These are phyloP conservation scores for Hylomyscus alleni DNA, from an alignment of 2,797 vertebrate genomes.

Conservation along the genomic window DNA sequence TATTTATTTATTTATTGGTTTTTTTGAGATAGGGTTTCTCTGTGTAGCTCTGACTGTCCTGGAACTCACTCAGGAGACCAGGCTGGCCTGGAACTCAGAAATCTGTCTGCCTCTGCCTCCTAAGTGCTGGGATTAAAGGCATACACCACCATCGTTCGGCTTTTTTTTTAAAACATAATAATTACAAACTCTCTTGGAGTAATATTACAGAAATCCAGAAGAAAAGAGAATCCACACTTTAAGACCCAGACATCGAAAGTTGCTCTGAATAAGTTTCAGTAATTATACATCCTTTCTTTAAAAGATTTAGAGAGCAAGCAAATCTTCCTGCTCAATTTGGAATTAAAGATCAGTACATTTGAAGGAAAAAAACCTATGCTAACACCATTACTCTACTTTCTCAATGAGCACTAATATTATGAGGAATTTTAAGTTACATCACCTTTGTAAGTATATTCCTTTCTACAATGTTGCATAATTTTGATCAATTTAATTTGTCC, in stretches of 20 bases:
- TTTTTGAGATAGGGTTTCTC: too few species aligned
- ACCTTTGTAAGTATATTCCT: not conserved
- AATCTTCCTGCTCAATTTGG: not conserved
- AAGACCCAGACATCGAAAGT: constrained; percentile 26
- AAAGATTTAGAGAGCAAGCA: constrained; percentile 5
- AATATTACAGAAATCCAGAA: not conserved
- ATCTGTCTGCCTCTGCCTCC: too few species aligned
- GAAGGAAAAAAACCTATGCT: not conserved
- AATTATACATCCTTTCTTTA: constrained; percentile 25
- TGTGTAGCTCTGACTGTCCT: too few species aligned
- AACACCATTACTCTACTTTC: constrained; percentile 5
- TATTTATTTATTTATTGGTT: too few species aligned
- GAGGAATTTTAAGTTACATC: constrained; percentile 1
- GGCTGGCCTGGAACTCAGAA: too few species aligned
- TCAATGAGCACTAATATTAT: not conserved
- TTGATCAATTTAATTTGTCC: constrained; percentile 62
- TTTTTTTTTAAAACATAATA: constrained; percentile 59
- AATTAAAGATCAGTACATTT: constrained; percentile 42
- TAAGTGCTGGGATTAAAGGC: too few species aligned
- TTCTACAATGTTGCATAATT: constrained; percentile 23
- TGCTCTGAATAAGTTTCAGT: constrained; percentile 23
- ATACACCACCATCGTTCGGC: too few species aligned
- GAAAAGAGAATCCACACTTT: constrained; percentile 39
- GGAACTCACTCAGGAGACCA: too few species aligned
- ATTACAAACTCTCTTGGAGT: not conserved